Base-by-base conservation (phyloP, 2,113 vertebrate genomes). In the Neolamprologus cancellatus region DNA sequence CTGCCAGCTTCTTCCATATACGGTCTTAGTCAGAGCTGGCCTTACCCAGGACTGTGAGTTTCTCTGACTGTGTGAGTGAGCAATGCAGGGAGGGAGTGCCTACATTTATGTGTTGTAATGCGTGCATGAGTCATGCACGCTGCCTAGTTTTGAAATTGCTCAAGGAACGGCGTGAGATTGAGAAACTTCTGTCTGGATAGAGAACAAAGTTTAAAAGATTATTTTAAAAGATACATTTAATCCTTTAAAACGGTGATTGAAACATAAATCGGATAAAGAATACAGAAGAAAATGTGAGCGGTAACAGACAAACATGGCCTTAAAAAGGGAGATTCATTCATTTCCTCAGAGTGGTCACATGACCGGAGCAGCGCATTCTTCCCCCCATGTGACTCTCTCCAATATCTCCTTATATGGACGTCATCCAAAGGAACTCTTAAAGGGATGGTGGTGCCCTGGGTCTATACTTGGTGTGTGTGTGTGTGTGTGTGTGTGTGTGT, bases 381-480 rank as follows among this genome's bases (percentile, higher is more conserved):
- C 87, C 48, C 88, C 87, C 88, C 93, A 94, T 94, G 94, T 95
- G 95, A 95, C 93, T 61, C n/a, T 23, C 79, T 84, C 89, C 90
- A 93, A 92, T 92, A 92, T 94, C 87, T 93, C 94, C 94, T 94
- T 95, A 94, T 95, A 95, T 94, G 95, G 95, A 95, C 46, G 89
- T 94, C 93, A 92, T 95, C 93, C 95, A 94, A 95, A 93, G 89
- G 84, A 91, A 84, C 92, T 91, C 93, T 95, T 94, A 95, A 95
- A 94, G 94, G 93, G 93, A 93, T 94, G 94, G 90, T 74, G 87
- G 90, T 90, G 74, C 85, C 82, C 78, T 85, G 74, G 79, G 15
- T 85, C 83, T 88, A 87, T 86, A 87, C 81, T 88, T 87, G 81
- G 86, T 88, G 81, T 64, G 76, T 81, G 79, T 84, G 50, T 61